These are phyloP conservation scores for Patella caerulea DNA, from an alignment of 2,888 invertebrate genomes.

Conservation along the genomic window DNA sequence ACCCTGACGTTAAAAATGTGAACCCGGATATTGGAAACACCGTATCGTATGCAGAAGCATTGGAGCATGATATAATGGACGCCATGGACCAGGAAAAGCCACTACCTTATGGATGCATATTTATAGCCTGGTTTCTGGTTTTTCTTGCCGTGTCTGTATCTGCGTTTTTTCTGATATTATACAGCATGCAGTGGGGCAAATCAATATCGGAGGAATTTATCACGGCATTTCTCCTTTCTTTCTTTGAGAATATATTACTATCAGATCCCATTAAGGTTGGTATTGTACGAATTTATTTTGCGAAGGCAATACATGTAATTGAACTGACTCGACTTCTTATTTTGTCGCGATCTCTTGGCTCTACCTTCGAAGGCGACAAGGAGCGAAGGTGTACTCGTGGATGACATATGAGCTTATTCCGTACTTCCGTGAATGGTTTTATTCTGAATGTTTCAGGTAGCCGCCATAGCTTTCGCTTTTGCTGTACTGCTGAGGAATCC, in stretches of 20 bases:
- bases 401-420: too few relatives aligned
- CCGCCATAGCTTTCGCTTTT: not conserved
- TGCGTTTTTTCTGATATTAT: conserved; percentile 71
- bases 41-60: not conserved
- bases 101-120: conserved; percentile 32
- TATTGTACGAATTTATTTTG: not conserved
- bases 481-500: not conserved
- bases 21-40: not conserved
- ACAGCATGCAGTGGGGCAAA: conserved; percentile 72
- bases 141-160: conserved; percentile 57
- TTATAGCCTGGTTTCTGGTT: conserved; percentile 67
- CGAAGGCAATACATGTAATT: too few relatives aligned
- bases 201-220: conserved; percentile 72
- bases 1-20: not conserved
- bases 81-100: conserved; percentile 22
- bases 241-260: conserved; percentile 68
- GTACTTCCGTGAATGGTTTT: too few relatives aligned
- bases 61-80: not conserved
- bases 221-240: conserved; percentile 67
- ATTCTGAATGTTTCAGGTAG: not conserved
- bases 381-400: too few relatives aligned
- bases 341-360: too few relatives aligned
- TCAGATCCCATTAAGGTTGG: conserved; percentile 70
- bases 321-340: too few relatives aligned
- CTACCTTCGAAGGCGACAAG: too few relatives aligned